Conservation (phyloP, 2,888 invertebrate species). For the Catotricha subobsoleta region DNA sequence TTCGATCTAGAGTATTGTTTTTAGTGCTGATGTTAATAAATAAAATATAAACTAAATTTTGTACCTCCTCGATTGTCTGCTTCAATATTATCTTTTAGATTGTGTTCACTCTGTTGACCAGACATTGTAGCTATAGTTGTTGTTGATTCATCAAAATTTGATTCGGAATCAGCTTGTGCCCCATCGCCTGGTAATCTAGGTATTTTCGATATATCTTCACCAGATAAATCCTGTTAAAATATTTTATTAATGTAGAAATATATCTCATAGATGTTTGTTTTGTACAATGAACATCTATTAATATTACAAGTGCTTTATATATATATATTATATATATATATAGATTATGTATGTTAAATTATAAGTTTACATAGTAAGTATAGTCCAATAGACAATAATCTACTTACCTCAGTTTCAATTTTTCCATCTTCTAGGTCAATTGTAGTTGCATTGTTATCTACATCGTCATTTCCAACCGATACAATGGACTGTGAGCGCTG, state of each 20-base stretch:
- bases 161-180: slow-evolving; percentile 12
- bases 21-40: no score
- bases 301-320: not conserved
- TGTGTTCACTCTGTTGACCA: not conserved
- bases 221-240: not conserved
- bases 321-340: no score
- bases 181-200: slow-evolving; percentile 27
- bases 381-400: no score
- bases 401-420: not conserved
- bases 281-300: no score
- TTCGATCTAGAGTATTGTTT: no score
- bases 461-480: no score
- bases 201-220: slow-evolving; percentile 25
- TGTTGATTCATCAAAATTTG: slow-evolving; percentile 17
- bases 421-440: not conserved
- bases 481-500: no score
- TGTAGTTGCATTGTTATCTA: not conserved
- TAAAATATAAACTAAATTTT: no score
- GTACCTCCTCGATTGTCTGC: no score
- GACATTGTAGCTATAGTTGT: not conserved
- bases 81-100: no score
- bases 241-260: not conserved
- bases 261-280: not conserved
- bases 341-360: no score
- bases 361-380: no score